phyloP scores from a whole-genome alignment of 2,797 vertebrate genomes.

The Scolopax rusticola region DNA sequence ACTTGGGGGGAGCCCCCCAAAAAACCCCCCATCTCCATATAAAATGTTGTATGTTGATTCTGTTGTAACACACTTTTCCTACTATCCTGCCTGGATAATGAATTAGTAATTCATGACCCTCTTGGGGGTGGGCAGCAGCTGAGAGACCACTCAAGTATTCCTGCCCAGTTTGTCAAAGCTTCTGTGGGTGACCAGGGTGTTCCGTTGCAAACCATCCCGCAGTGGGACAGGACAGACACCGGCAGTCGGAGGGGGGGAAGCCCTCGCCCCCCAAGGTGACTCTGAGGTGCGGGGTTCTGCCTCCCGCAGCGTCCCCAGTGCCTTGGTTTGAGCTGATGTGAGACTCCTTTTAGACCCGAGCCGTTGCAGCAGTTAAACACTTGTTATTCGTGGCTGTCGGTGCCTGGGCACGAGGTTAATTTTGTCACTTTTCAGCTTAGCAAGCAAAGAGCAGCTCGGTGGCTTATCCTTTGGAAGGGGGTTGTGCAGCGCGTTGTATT shows the following conservation, averaged over 20 bases:
- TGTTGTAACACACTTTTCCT: rapidly evolving
- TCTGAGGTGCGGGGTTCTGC: neutral
- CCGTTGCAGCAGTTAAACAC: neutral
- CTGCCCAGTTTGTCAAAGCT: neutral
- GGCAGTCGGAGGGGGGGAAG: neutral
- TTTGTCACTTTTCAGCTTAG: constrained; percentile 65
- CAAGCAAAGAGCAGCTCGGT: constrained; percentile 18
- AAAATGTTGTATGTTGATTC: neutral
- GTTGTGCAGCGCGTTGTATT: neutral
- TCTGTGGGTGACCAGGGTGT: rapidly evolving
- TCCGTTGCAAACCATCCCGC: neutral
- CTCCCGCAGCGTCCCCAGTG: rapidly evolving
- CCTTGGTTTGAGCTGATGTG: neutral
- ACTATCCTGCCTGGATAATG: rapidly evolving
- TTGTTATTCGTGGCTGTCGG: constrained; percentile 6
- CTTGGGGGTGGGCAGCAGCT: neutral
- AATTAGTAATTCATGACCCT: rapidly evolving
- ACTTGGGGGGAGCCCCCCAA: too few species aligned
- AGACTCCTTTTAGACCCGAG: neutral
- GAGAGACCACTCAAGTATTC: neutral
- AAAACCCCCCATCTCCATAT: neutral
- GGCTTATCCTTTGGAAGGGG: neutral
- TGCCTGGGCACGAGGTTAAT: constrained; percentile 58
- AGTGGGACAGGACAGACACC: rapidly evolving
- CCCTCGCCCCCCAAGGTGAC: too few species aligned